Percentiles rank a stretch among this genome's conserved stretches.
These are phyloP conservation scores for Agonopterix subpropinquella DNA, from an alignment of 2,888 invertebrate species.

Conservation along the genomic window DNA sequence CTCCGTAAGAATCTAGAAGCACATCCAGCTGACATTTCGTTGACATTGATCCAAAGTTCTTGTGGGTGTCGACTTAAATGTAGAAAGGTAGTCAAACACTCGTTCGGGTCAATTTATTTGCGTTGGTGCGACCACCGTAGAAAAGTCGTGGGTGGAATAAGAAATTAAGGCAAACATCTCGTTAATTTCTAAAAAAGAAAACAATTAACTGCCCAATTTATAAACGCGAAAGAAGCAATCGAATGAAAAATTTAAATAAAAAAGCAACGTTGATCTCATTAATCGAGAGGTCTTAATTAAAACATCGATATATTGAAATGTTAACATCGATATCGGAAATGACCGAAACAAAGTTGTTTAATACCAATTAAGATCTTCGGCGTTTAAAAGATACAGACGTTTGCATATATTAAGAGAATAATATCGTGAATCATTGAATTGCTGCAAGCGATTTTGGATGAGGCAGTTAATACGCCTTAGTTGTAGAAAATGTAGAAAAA, in stretches of 20 bases:
- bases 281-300: conserved; percentile 20
- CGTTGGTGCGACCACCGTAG: too few species aligned
- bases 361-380: conserved; percentile 30
- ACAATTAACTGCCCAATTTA: conserved; percentile 7
- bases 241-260: conserved; percentile 3
- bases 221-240: conserved; percentile 2
- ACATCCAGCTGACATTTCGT: too few species aligned
- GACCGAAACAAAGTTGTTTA: conserved; percentile 21
- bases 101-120: too few species aligned
- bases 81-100: too few species aligned
- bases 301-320: conserved; percentile 30
- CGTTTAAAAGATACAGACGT: conserved; percentile 18
- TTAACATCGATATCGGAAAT: conserved; percentile 33
- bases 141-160: not conserved
- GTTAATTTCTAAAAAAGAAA: conserved; percentile 1
- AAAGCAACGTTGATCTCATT: conserved; percentile 6
- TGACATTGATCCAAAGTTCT: too few species aligned
- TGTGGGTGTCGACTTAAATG: too few species aligned
- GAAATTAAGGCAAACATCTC: not conserved
- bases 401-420: conserved; percentile 17
- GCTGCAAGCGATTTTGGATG: not conserved
- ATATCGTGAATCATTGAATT: conserved; percentile 4
- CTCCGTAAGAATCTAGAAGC: too few species aligned
- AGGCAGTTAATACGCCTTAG: not conserved
- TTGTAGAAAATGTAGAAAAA: too few species aligned